phyloP scores from a whole-genome alignment of 2,888 invertebrate genomes.

The Villa cingulata region DNA sequence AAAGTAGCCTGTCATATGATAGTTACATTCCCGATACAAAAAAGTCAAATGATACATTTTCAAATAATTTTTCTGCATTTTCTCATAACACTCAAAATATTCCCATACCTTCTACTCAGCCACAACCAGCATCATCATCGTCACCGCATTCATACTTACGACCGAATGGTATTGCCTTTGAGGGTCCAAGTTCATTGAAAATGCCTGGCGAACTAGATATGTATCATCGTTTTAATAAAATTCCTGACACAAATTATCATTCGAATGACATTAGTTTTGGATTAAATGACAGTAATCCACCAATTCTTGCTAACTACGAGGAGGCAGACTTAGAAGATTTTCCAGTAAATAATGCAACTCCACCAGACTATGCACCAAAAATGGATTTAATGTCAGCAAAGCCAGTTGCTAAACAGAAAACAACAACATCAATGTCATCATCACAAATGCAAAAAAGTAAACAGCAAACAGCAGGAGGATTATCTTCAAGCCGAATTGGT shows the following conservation, averaged over 20 bases:
- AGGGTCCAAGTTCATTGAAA: constrained; percentile 28
- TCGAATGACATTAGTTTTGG: constrained; percentile 11
- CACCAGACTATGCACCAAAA: constrained; percentile 25
- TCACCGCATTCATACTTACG: constrained; percentile 15
- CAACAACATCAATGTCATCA: not conserved
- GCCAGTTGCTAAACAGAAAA: constrained; percentile 5
- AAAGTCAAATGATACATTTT: not conserved
- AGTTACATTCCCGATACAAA: not conserved
- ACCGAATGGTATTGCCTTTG: constrained; percentile 1
- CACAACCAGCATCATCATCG: constrained; percentile 8
- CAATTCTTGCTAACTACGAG: constrained; percentile 31
- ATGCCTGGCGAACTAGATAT: constrained; percentile 27
- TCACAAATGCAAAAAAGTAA: constrained; percentile 7
- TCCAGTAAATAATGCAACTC: constrained; percentile 29
- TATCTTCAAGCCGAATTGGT: not conserved
- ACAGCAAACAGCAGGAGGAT: not conserved
- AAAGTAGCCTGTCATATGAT: not conserved
- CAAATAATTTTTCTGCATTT: not conserved
- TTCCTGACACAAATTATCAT: not conserved
- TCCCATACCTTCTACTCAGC: constrained; percentile 15
- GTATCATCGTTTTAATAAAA: constrained; percentile 17
- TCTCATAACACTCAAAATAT: not conserved
- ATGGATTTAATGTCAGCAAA: constrained; percentile 16
- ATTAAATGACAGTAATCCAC: constrained; percentile 30
- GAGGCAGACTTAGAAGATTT: constrained; percentile 35